Evolutionary conservation across 2,888 invertebrate species (phyloP), one percentile per base, ranked within the genome.

Genomic region (Oxystoma pomonae): DNA sequence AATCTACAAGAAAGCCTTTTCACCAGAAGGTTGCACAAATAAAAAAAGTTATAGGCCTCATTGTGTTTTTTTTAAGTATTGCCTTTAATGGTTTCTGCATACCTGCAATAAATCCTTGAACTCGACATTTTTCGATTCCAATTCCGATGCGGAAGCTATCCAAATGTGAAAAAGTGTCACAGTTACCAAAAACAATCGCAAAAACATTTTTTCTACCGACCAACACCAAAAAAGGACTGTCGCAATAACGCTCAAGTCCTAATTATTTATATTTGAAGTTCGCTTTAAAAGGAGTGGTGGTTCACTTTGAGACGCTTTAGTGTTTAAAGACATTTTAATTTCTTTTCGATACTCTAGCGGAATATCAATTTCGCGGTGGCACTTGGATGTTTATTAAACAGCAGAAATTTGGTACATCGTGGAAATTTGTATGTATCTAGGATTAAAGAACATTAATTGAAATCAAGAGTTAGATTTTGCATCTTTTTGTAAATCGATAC

Each of bases 271-370:
- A 68, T 7, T 63, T 49, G 58, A 16, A 2, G 18, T 19, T 19
- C 35, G 20, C 64, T 62, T 53, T 58, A 65, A 65, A 65, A 58
- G 66, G 58, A 68, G 68, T 66, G 66, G 68, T 66, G 68, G 68
- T 60, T 59, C 51, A 61, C 20, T 59, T 57, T 22, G 22, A 20
- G 55, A 58, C 57, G 18, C 57, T 52, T 20, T 60, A 64, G 68
- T 64, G 3, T 35, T 35, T 35, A 7, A 35, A 35, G 60, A 65
- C 55, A 22, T 51, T 57, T 51, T 22, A 55, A 63, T 65, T 65
- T 59, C 61, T 53, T 61, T 61, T 53, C 57, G 50, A 49, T 16
- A 60, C 55, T 62, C 61, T 53, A 51, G 17, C 58, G 55, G 67
- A 63, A 67, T 67, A 55, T 60, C 50, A 65, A 63, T 52, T 21